Percentiles rank a stretch among this genome's conserved stretches.
phyloP scores from a whole-genome alignment of 2,797 vertebrate genomes.

The Pangasius krempfi region DNA sequence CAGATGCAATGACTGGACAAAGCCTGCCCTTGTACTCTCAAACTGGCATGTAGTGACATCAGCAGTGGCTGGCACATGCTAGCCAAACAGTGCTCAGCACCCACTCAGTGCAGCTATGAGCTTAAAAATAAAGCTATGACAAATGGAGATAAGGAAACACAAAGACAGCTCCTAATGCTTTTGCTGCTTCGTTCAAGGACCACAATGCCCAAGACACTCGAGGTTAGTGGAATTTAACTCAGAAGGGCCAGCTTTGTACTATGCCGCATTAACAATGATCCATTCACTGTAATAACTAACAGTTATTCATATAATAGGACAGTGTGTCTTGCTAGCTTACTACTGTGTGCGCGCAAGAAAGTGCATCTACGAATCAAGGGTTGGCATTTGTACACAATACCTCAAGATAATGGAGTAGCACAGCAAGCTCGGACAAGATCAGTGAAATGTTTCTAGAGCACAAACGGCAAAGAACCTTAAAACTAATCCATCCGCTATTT shows the following conservation, averaged over 20 bases:
- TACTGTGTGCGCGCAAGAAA: constrained; percentile 68
- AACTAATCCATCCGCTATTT: constrained; percentile 19
- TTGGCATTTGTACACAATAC: constrained; percentile 55
- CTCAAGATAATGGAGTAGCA: constrained; percentile 62
- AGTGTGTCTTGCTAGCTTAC: constrained; percentile 66
- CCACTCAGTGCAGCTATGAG: constrained; percentile 39
- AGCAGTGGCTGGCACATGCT: constrained; percentile 64
- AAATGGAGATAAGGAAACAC: constrained; percentile 27
- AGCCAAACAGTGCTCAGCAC: constrained; percentile 49
- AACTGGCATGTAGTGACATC: constrained; percentile 66
- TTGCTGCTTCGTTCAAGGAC: constrained; percentile 13
- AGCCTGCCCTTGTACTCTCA: constrained; percentile 61
- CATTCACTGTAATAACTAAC: constrained; percentile 65
- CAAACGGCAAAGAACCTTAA: constrained; percentile 28
- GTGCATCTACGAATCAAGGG: constrained; percentile 50
- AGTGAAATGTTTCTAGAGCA: constrained; percentile 29
- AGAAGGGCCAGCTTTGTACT: constrained; percentile 44
- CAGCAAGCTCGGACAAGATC: constrained; percentile 43
- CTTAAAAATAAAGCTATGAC: constrained; percentile 22
- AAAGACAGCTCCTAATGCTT: neutral
- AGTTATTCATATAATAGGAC: constrained; percentile 68
- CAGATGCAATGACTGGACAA: constrained; percentile 64
- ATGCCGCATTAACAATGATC: constrained; percentile 67
- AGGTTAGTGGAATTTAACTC: constrained; percentile 39
- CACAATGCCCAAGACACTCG: constrained; percentile 13